Base-by-base conservation (phyloP, 2,888 invertebrate species). In the Timema podura region DNA sequence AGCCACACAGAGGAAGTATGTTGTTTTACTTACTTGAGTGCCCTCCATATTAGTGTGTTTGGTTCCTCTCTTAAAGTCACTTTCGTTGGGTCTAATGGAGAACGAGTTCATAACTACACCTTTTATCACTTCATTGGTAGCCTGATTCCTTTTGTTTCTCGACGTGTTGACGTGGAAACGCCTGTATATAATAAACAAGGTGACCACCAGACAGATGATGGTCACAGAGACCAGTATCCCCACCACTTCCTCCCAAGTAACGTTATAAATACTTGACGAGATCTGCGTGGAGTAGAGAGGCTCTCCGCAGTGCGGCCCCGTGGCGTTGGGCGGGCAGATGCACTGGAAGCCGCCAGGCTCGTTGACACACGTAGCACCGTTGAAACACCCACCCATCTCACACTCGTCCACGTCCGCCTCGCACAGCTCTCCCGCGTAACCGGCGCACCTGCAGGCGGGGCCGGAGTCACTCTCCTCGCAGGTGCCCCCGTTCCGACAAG, bases 331-430 rank as follows among this genome's bases (percentile, higher is more conserved):
- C 0, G 82, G 80, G 74, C 86, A 86, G 73, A 82, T 80, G 74
- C 85, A 85, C 64, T 79, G 78, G 77, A 83, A 84, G 5, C 78
- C 79, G 47, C 81, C 81, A 48, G 78, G 79, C 68, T 79, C 79
- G 7, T 83, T 83, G 51, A 82, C 80, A 8, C 71, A 71, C 6
- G 91, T 92, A 61, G 94, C 96, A 13, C 94, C 94, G 80, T 92
- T 91, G 71, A 91, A 89, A 81, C 97, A 98, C 48, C 80, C 79
- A 75, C 83, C 86, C 68, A 83, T 82, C 16, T 77, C 76, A 77
- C 86, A 86, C 68, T 83, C 82, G 74, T 84, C 81, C 45, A 82
- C 77, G 72, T 83, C 83, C 67, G 79, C 77, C 71, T 78, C 79
- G 74, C 83, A 83, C 8, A 77, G 76, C 5, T 77, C 77, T 5